Base-by-base conservation (phyloP, 2,888 invertebrate species). In the Oxyscelio sp. region DNA sequence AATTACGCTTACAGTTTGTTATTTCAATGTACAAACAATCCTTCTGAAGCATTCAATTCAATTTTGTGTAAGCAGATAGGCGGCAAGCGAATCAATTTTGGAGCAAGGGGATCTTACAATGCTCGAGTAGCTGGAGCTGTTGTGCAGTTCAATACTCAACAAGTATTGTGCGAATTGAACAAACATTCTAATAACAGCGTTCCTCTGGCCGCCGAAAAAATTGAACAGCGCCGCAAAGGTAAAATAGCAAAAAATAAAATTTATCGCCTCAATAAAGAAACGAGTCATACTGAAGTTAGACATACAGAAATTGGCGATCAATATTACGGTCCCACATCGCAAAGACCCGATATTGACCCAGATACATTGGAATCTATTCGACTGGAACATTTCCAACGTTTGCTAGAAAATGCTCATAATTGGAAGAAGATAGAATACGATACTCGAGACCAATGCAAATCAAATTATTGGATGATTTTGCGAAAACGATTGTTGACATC, bases 401-500 rank as follows among this genome's bases (percentile, higher is more conserved):
- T 86, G 17, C 15, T 45, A 6, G 58, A 71, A 9, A 43, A 74
- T 34, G 68, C 79, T 59, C 15, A 9, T 6, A 63, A 81, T 31
- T 38, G 83, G n/a, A 22, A 52, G 1, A n/a, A 83, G 43, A 87
- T 87, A 50, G 79, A 83, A 52, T 11, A 9, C 11, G 21, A 65
- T n/a, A 86, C 85, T 4, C 48, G 50, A 21, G 58, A 56, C 11
- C 85, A 86, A 66, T 58, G 52, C 13, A 8, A 19, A 8, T 50
- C 27, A 15, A 54, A 66, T 4, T 52, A 40, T 13, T 88, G 86
- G 87, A 24, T 45, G 19, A 17, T 58, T 17, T 54, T 65, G 38
- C 73, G 82, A 54, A 59, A 21, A 43, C 34, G 78, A 5, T 19
- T 86, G 17, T 45, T 87, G 34, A 87, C 87, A 0, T 79, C 86